These are phyloP conservation scores for Caenorhabditis sp. DNA, from an alignment of 2,888 invertebrate genomes.

Conservation along the genomic window DNA sequence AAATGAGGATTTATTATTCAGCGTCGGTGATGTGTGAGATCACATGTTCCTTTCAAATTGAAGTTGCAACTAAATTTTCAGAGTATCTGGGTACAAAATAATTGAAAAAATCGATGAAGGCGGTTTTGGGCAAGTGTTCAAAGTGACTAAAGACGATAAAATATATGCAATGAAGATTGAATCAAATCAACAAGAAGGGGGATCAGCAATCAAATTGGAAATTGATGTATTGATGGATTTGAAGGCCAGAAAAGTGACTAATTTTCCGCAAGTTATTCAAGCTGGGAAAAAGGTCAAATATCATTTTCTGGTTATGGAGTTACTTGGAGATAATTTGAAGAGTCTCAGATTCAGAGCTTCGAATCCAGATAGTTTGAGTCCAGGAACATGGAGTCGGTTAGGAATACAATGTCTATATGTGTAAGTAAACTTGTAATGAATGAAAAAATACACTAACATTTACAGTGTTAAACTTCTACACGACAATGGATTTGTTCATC, in stretches of 20 bases:
- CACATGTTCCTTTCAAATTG: background rate
- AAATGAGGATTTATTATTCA: conserved; percentile 10
- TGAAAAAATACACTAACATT: too few species aligned
- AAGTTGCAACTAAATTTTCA: background rate
- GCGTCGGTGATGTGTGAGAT: conserved; percentile 16
- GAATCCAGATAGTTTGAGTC: conserved; percentile 12
- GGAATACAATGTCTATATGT: conserved; percentile 31
- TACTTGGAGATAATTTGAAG: conserved; percentile 28
- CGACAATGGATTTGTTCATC: conserved; percentile 46
- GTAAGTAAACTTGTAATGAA: conserved; percentile 7
- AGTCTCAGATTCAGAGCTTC: background rate
- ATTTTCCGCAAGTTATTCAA: background rate
- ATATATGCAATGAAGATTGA: conserved; percentile 31
- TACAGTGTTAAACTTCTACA: conserved; percentile 49
- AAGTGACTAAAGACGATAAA: conserved; percentile 13
- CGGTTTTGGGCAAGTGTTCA: conserved; percentile 54
- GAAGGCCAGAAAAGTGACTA: background rate
- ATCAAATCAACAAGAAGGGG: conserved; percentile 15
- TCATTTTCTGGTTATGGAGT: conserved; percentile 23
- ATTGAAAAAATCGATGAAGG: conserved; percentile 53
- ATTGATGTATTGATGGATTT: background rate
- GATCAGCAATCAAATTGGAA: conserved; percentile 26
- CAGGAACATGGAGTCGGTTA: conserved; percentile 25
- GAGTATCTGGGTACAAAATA: conserved; percentile 27
- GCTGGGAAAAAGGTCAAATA: conserved; percentile 12